These are phyloP conservation scores for Melipona beecheii DNA, from an alignment of 2,888 invertebrate species.

Conservation along the genomic window DNA sequence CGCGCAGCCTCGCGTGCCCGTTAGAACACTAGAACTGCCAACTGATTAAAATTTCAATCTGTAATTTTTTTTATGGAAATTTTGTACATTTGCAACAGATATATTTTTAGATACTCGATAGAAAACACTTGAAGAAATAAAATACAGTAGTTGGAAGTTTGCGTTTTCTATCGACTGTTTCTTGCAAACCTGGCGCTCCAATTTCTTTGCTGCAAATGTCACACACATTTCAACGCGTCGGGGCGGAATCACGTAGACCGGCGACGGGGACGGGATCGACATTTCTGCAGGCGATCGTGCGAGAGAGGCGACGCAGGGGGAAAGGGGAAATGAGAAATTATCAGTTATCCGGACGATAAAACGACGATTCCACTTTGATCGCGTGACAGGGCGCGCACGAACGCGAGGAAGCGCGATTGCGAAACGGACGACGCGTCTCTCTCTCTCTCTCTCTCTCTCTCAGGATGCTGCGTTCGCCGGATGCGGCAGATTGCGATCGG, in stretches of 20 bases:
- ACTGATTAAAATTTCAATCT: no score
- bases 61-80: no score
- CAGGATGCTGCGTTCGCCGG: conserved; percentile 29
- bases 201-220: no score
- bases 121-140: no score
- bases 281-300: background rate
- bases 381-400: background rate
- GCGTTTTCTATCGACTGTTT: no score
- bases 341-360: conserved; percentile 17
- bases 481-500: conserved; percentile 60
- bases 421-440: background rate
- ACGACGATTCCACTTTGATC: background rate
- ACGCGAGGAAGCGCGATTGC: background rate
- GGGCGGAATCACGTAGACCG: background rate
- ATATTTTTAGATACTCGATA: no score
- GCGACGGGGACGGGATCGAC: background rate
- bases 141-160: no score
- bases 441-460: background rate
- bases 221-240: background rate
- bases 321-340: conserved; percentile 17
- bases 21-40: no score
- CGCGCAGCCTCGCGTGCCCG: no score
- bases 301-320: no score
- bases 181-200: no score
- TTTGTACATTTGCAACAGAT: no score